Conservation (phyloP, 2,888 invertebrate genomes). For the Nebria salina region DNA sequence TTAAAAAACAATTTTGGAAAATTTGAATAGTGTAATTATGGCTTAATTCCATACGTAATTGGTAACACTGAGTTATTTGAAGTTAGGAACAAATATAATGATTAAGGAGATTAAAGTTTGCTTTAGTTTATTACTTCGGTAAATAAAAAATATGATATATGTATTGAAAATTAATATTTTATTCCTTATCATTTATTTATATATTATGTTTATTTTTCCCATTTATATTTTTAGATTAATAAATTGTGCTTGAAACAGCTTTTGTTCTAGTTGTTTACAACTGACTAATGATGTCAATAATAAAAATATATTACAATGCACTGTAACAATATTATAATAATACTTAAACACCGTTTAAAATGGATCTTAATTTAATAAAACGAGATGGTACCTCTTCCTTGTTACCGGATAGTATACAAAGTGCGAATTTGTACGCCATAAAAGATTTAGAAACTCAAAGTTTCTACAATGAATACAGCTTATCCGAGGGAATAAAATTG, state of each 20-base stretch:
- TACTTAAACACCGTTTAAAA: conserved; percentile 6
- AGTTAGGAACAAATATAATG: too few species aligned
- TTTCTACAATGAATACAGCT: neutral
- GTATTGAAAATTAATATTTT: too few species aligned
- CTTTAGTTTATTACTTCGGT: too few species aligned
- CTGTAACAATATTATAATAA: conserved; percentile 15
- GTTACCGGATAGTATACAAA: neutral
- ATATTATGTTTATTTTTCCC: neutral
- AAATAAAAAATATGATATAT: too few species aligned
- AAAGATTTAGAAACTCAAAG: neutral
- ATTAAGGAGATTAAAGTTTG: too few species aligned
- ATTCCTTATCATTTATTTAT: too few species aligned
- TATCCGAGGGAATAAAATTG: neutral
- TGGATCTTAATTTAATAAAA: conserved; percentile 22
- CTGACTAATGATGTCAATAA: neutral
- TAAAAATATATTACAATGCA: conserved; percentile 3
- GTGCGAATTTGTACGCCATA: neutral
- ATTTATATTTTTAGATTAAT: neutral
- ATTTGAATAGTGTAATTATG: neutral
- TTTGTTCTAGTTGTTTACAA: neutral
- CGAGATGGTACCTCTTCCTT: neutral
- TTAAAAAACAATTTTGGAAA: too few species aligned
- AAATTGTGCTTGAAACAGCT: neutral
- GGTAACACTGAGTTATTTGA: neutral
- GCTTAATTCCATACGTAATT: neutral